Percentiles rank a stretch among this genome's conserved stretches.
Evolutionary conservation across 2,888 invertebrate genomes (phyloP).

Genomic region (Pecten maximus): DNA sequence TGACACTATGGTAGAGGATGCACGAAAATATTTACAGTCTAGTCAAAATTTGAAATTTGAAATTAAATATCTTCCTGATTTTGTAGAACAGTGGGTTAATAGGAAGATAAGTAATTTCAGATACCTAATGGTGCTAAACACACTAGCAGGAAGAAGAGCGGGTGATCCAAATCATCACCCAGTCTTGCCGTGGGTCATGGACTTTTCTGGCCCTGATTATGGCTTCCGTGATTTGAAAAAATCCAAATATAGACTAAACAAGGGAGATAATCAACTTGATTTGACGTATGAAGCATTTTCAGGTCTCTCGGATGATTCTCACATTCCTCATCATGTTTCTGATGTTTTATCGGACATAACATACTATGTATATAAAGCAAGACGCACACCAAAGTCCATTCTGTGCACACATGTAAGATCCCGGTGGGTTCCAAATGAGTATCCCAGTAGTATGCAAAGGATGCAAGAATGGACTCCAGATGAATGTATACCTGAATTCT

Average conservation of each 20-base stretch:
- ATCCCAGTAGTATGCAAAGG: conserved; percentile 88
- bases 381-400: conserved; percentile 90
- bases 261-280: conserved; percentile 97
- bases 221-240: conserved; percentile 93
- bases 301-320: conserved; percentile 57
- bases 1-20: conserved; percentile 62
- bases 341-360: conserved; percentile 98
- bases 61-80: conserved; percentile 78
- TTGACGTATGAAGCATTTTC: conserved; percentile 89
- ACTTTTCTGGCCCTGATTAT: conserved; percentile 92
- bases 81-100: conserved; percentile 89
- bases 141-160: conserved; percentile 87
- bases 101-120: conserved; percentile 95
- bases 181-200: conserved; percentile 98
- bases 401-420: conserved; percentile 86
- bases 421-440: conserved; percentile 91
- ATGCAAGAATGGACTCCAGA: conserved; percentile 99
- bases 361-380: conserved; percentile 96
- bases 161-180: conserved; percentile 96
- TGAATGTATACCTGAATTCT: conserved; percentile 99
- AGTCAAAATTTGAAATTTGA: conserved; percentile 61
- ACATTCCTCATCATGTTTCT: conserved; percentile 93
- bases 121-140: conserved; percentile 94
- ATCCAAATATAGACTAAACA: conserved; percentile 97
- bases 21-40: conserved; percentile 62